Evolutionary conservation across 2,797 vertebrate species (phyloP), one percentile per base, ranked within the genome.

Genomic region (Aldrovandia affinis): DNA sequence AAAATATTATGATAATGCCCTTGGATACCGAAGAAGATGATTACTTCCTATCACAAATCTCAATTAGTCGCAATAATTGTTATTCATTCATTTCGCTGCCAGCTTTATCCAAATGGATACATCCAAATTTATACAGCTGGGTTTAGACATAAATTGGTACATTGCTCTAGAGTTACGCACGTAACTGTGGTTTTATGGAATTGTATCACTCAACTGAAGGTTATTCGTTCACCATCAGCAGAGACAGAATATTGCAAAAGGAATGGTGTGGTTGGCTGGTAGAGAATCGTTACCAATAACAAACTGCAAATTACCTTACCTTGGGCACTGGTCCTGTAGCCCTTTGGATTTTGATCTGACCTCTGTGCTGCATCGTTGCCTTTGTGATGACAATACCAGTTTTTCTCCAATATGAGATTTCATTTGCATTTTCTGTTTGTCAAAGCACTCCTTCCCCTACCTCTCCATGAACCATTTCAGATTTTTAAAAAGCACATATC

Each of bases 401-500:
- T 75, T 20, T n/a, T 63, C 59, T 77, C n/a, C 42, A 44, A 42
- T 42, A 36, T 33, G 28, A 70, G 33, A 47, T 77, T 77, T 47
- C 42, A 47, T 47, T 77, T 77, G 8, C 22, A 44, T 47, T 18
- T 30, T 82, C 57, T 80, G 36, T 36, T 44, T 54, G 47, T 80
- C 20, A 77, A 28, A 63, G n/a, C 47, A 22, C 28, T n/a, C 22
- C 2, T 25, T 68, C 63, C 30, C 36, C 54, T 4, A 0, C 39
- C 22, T 86, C 44, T 86, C 79, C 36, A 54, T 84, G 81, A 87
- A 86, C 79, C 80, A 33, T 82, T 28, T 61, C 30, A 54, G 81
- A 84, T 73, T 84, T 39, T 39, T 39, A 7, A 63, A 81, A 80
- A 52, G 83, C 83, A 83, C 80, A 78, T 83, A 86, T 87, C 84